A percentile compares a stretch with the other conserved stretches of the same genome.
Evolutionary conservation across 2,797 vertebrate species (phyloP).

Genomic region (Heliangelus exortis): DNA sequence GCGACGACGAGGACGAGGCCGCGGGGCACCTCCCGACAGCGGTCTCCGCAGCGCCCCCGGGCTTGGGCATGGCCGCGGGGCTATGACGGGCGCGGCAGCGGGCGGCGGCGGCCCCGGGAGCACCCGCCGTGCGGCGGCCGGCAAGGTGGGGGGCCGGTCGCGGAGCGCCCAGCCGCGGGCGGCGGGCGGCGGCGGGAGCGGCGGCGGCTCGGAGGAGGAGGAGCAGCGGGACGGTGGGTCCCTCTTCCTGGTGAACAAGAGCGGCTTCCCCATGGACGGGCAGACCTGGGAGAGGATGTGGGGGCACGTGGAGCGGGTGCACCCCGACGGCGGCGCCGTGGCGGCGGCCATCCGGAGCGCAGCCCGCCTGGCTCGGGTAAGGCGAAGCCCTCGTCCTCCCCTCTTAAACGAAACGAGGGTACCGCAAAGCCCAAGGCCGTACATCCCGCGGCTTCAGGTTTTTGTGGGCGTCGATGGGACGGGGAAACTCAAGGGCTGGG

Average conservation of each 20-base stretch:
- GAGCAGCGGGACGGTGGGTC: slow-evolving; percentile 89
- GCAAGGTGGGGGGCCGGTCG: slow-evolving; percentile 85
- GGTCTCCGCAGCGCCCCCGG: background rate
- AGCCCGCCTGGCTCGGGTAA: slow-evolving; percentile 88
- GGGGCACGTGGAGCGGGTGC: slow-evolving; percentile 89
- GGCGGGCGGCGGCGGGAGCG: slow-evolving; percentile 31
- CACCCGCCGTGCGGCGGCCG: slow-evolving; percentile 28
- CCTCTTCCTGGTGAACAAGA: slow-evolving; percentile 92
- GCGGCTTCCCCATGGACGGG: slow-evolving; percentile 92
- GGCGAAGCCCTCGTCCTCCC: background rate
- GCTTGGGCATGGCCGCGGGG: slow-evolving; percentile 5
- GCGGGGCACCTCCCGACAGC: background rate
- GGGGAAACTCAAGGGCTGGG: accelerated
- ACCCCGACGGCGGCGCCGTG: slow-evolving; percentile 91
- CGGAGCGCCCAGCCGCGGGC: slow-evolving; percentile 83
- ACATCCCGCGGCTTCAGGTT: background rate
- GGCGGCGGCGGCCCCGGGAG: background rate
- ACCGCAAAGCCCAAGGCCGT: accelerated
- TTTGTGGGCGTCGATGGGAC: background rate
- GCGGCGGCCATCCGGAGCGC: slow-evolving; percentile 89
- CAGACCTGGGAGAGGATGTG: slow-evolving; percentile 96
- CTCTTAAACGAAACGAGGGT: accelerated
- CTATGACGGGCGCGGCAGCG: slow-evolving; percentile 16
- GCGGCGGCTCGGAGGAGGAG: slow-evolving; percentile 87
- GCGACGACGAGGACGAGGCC: background rate